Evolutionary conservation across 1,140 invertebrate species (phyloP), one percentile per base, ranked within the genome.

Genomic region (Aphis craccivora): DNA sequence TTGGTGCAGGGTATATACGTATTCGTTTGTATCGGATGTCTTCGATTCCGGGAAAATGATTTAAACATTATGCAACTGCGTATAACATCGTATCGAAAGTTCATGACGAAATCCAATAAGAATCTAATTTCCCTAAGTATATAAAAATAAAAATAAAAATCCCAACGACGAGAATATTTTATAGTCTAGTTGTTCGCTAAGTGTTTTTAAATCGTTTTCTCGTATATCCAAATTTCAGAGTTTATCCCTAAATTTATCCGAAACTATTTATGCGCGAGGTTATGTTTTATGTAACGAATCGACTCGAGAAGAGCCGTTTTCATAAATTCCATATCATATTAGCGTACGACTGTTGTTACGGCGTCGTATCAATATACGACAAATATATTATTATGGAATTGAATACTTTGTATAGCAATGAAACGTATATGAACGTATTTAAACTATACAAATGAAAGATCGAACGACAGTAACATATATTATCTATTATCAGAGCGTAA

Each of bases 41-140:
- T 76, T n/a, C n/a, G 5, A 6, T 5, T 76, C 4, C 4, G 60
- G 60, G 14, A 76, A 76, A 76, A 76, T 76, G 60, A 76, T 76
- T 76, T 76, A 76, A 76, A 76, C 60, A 35, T 76, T 35, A 76
- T 76, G 60, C 60, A 20, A 76, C 60, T 1, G 48, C 48, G 30
- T 76, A 76, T 76, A 76, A n/a, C 60, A 18, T n/a, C 30, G 60
- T 76, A 76, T 76, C 60, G n/a, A 76, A 76, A 76, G 60, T 76
- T 76, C 60, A 76, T 76, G 60, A 76, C 60, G 4, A 76, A 76
- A 76, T 76, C 60, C 60, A 76, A 76, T 76, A 76, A 76, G 60
- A n/a, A 76, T 76, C 60, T 76, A 76, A 76, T 76, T 76, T 76
- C 30, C 60, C 60, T 76, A 76, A 76, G 60, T 76, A 76, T 76